A percentile compares a stretch with the other conserved stretches of the same genome.
Conservation (phyloP, 2,888 invertebrate species). For the Stramonita haemastoma region DNA sequence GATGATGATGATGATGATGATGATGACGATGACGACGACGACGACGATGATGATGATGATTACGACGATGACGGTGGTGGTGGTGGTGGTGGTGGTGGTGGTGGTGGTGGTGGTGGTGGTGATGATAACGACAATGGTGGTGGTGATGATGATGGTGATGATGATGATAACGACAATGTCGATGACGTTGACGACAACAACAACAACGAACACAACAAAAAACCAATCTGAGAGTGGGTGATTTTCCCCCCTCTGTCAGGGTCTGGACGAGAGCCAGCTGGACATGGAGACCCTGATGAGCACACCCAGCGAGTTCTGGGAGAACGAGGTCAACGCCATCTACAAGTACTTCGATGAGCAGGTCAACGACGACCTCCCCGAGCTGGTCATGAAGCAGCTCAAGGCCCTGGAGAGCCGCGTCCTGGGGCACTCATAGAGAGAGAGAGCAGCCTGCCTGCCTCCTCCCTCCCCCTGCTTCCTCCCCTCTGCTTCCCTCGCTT, state of each 20-base stretch:
- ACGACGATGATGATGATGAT: too few species aligned
- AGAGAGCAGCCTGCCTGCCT: neutral
- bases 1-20: neutral
- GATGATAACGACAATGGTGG: neutral
- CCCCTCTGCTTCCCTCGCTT: conserved; percentile 9
- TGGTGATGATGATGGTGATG: too few species aligned
- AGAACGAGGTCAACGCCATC: conserved; percentile 87
- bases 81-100: neutral
- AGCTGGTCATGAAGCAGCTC: conserved; percentile 86
- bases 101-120: neutral
- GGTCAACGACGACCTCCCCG: conserved; percentile 92
- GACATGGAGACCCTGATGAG: conserved; percentile 90
- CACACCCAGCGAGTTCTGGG: conserved; percentile 94
- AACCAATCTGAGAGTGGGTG: neutral
- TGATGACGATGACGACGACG: too few species aligned
- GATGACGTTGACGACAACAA: neutral
- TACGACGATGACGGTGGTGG: neutral
- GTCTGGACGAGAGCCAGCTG: conserved; percentile 83
- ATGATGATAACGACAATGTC: too few species aligned
- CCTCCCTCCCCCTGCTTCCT: conserved; percentile 9
- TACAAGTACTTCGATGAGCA: conserved; percentile 94
- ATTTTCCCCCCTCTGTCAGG: conserved; percentile 80
- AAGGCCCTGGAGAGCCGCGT: conserved; percentile 82
- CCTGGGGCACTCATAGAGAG: neutral
- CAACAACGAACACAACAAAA: neutral